Percentiles rank a stretch among this genome's conserved stretches.
Conservation (phyloP, 2,797 vertebrate species). For the Spondyliosoma cantharus region DNA sequence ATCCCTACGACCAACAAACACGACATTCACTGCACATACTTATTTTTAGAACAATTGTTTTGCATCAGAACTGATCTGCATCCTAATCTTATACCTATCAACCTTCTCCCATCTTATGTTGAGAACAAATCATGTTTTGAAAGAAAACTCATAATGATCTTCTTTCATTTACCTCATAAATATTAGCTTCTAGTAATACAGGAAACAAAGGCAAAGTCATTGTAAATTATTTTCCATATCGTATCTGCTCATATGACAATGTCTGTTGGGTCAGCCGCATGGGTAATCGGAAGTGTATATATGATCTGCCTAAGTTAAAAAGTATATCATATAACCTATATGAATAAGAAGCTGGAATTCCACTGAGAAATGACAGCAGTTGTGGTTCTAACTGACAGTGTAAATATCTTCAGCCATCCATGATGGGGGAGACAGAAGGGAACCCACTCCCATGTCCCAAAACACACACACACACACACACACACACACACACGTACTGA, state of each 20-base stretch:
- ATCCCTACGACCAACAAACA: constrained; percentile 47
- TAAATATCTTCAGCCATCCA: constrained; percentile 60
- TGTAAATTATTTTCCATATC: constrained; percentile 6
- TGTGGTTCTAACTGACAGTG: constrained; percentile 72
- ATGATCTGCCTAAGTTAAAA: constrained; percentile 9
- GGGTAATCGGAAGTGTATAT: constrained; percentile 14
- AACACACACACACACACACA: background rate
- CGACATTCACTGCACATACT: constrained; percentile 22
- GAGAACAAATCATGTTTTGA: constrained; percentile 23
- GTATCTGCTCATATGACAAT: background rate
- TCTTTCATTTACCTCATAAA: background rate
- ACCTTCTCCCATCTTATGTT: constrained; percentile 15
- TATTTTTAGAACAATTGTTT: constrained; percentile 30
- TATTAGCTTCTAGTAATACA: constrained; percentile 16
- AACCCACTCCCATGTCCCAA: background rate
- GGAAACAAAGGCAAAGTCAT: constrained; percentile 11
- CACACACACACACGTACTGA: background rate
- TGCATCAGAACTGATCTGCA: constrained; percentile 28
- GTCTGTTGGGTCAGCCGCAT: constrained; percentile 12
- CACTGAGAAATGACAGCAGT: constrained; percentile 60
- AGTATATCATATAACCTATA: constrained; percentile 17
- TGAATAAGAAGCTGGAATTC: constrained; percentile 45
- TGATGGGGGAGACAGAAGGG: constrained; percentile 33
- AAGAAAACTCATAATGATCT: background rate
- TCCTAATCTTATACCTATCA: constrained; percentile 37